Base-by-base conservation (phyloP, 2,888 invertebrate genomes). In the Tipula unca region DNA sequence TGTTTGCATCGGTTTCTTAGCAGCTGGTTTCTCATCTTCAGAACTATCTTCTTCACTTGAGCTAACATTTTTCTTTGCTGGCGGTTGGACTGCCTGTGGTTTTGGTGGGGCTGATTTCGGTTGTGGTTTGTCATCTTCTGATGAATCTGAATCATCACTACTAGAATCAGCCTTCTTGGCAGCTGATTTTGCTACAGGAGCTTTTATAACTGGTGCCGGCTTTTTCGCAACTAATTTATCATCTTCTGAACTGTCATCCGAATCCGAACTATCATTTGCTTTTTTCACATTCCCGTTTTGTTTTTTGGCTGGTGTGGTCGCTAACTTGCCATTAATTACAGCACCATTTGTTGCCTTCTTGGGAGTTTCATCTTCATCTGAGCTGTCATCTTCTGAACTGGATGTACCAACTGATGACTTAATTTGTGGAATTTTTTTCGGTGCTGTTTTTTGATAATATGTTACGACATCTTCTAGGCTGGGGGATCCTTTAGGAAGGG, bases 401-500 rank as follows among this genome's bases (percentile, higher is more conserved):
- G 85, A 84, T 84, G 39, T 20, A 0, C 87, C 88, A 1, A 87
- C 83, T 20, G 89, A 89, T 0, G 89, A 35, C 88, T 42, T 89
- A 89, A 35, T 89, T 89, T 0, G 89, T 89, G 0, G 20, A 2
- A 85, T 29, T 85, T 85, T 85, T 29, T 85, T 85, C 14, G 54
- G 29, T 1, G 48, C 85, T 32, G 90, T 92, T 88, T 93, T 92
- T 89, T 93, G 92, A 88, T 92, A 94, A 88, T 92, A 91, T 6
- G 91, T 89, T 25, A 94, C 87, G 14, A 96, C 91, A 13, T 95
- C 95, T 13, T 89, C 87, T n/a, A 96, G 90, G 13, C 92, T 91
- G 0, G 95, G 94, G 0, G 93, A 92, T 85, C 94, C 94, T 89
- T 95, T 95, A 0, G 92, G 92, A 85, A 94, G 90, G 10, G 91